These are phyloP conservation scores for Eidolon dupreanum DNA, from an alignment of 2,797 vertebrate species.

Conservation along the genomic window DNA sequence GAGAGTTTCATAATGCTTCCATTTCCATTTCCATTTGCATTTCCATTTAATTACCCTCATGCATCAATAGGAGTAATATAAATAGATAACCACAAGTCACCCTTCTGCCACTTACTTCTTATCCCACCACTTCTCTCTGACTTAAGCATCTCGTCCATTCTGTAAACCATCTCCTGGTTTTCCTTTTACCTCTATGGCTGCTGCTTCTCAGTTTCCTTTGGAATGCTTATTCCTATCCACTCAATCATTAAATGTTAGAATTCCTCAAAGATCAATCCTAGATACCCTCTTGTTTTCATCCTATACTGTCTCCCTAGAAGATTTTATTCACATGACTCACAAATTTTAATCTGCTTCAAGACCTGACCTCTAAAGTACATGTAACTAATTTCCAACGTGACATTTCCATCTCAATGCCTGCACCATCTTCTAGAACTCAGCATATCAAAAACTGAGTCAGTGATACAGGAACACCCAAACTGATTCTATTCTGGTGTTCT, in stretches of 20 bases:
- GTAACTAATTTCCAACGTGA: background rate
- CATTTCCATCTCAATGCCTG: background rate
- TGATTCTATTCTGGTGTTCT: background rate
- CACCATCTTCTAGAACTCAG: background rate
- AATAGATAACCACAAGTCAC: background rate
- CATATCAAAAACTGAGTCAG: background rate
- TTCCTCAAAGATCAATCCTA: background rate
- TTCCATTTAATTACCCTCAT: conserved; percentile 27
- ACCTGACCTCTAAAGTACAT: background rate
- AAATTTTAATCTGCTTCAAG: background rate
- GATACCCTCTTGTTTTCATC: background rate
- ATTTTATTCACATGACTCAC: background rate
- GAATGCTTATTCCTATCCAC: background rate
- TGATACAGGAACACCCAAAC: background rate
- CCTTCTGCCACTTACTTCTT: background rate
- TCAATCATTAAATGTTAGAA: background rate
- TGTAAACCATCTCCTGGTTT: background rate
- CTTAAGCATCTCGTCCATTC: background rate
- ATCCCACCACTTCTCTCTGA: background rate
- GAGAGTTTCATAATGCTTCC: conserved; percentile 16
- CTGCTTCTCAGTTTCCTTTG: background rate
- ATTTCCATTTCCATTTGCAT: conserved; percentile 7
- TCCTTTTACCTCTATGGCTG: background rate
- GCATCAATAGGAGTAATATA: background rate
- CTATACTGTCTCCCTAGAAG: background rate